Evolutionary conservation across 2,888 invertebrate species (phyloP).

Genomic region (Apotomis capreana): DNA sequence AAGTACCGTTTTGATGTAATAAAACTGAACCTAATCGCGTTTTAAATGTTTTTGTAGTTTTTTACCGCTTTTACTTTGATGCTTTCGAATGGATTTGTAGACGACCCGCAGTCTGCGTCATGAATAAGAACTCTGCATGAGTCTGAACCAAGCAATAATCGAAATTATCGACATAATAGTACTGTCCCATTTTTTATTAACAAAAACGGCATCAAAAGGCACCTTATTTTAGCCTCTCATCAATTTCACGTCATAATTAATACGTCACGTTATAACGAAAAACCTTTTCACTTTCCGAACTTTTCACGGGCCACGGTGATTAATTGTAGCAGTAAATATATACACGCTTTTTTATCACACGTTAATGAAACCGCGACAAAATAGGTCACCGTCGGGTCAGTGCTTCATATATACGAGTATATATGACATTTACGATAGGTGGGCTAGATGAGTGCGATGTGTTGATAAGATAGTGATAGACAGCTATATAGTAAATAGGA

Average conservation of each 20-base stretch:
- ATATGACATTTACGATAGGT: not conserved
- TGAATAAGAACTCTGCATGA: too few species aligned
- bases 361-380: constrained; percentile 16
- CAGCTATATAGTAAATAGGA: too few species aligned
- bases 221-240: not conserved
- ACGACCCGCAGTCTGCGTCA: too few species aligned
- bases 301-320: constrained; percentile 7
- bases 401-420: too few species aligned
- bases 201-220: not conserved
- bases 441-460: not conserved
- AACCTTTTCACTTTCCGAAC: constrained; percentile 11
- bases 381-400: constrained; percentile 23
- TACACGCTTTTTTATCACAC: constrained; percentile 19
- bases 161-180: too few species aligned
- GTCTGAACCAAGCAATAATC: too few species aligned
- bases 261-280: constrained; percentile 2
- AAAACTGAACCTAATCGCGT: too few species aligned
- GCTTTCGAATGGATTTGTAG: too few species aligned
- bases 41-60: too few species aligned
- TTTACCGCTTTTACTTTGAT: too few species aligned
- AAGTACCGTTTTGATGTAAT: too few species aligned
- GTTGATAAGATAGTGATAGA: not conserved
- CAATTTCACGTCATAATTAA: constrained; percentile 8
- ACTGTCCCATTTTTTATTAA: too few species aligned
- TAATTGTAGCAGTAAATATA: constrained; percentile 15